Conservation (phyloP, 2,888 invertebrate species). For the Epinotia ramella region DNA sequence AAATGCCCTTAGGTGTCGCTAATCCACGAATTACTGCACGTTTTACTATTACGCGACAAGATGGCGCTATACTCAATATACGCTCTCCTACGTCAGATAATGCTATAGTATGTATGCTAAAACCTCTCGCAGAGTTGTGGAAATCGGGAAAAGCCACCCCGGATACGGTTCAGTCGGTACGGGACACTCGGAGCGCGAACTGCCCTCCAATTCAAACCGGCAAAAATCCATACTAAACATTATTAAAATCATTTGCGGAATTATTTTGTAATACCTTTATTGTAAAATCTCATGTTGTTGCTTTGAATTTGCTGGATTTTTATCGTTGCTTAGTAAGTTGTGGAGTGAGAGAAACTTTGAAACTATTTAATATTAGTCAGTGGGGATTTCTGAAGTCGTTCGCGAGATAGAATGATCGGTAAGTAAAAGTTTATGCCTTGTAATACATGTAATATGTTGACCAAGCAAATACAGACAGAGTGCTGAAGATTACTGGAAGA, state of each 20-base stretch:
- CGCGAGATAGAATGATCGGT: constrained; percentile 79
- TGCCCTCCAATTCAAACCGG: constrained; percentile 53
- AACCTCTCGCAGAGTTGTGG: constrained; percentile 63
- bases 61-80: constrained; percentile 50
- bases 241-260: background rate
- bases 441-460: background rate
- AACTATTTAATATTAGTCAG: constrained; percentile 66
- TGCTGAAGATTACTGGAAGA: background rate
- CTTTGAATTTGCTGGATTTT: constrained; percentile 16
- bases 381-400: constrained; percentile 66
- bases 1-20: constrained; percentile 52
- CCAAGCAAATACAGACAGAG: background rate
- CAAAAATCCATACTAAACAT: constrained; percentile 12
- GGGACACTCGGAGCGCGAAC: constrained; percentile 71
- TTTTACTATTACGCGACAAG: constrained; percentile 48
- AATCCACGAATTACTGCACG: background rate
- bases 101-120: constrained; percentile 48
- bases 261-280: constrained; percentile 5
- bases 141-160: constrained; percentile 74
- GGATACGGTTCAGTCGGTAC: constrained; percentile 77
- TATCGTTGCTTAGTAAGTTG: constrained; percentile 33
- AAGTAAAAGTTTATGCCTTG: constrained; percentile 58
- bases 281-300: constrained; percentile 1
- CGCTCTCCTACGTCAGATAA: constrained; percentile 44
- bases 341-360: constrained; percentile 65